Evolutionary conservation across 2,797 vertebrate species (phyloP), one percentile per base, ranked within the genome.

Genomic region (Sebastes itinus): DNA sequence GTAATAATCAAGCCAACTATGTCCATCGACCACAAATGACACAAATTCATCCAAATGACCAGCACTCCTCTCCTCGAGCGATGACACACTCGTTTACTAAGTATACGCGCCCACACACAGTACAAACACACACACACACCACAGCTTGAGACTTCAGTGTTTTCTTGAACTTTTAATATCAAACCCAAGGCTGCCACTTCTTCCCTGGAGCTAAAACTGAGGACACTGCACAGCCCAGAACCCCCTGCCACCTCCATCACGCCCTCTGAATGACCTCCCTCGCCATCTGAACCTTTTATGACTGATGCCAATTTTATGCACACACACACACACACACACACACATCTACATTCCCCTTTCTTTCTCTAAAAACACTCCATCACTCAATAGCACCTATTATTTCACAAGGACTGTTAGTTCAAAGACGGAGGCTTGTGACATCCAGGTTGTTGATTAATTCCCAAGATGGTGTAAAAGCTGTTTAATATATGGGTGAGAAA

Each of bases 121-220:
- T 3, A 49, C n/a, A 14, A 42, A 35, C 42, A 33, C 23, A 60
- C n/a, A 63, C 23, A 60, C 18, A 63, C 52, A 63, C 42, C 10
- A 20, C 72, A 84, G 69, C 16, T 59, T 56, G 32, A 63, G 58
- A 75, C 13, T 74, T 72, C 4, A 60, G 55, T 46, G 25, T 81
- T 88, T 80, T 84, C 25, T 64, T 58, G 67, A 68, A 46, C 38
- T 62, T 78, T 70, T 80, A 88, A 89, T 87, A 80, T 83, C 86
- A 91, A 81, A 74, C 68, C 46, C 42, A 76, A 84, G 56, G 68
- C 76, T 82, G 78, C 55, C 23, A 22, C 11, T 67, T 78, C 11
- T 67, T 78, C 54, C 88, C 80, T 59, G 25, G 38, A 85, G 87
- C 74, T 22, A 78, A 65, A 81, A 74, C 11, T 0, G 9, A 78